phyloP scores from a whole-genome alignment of 2,797 vertebrate genomes.

The Falco biarmicus region DNA sequence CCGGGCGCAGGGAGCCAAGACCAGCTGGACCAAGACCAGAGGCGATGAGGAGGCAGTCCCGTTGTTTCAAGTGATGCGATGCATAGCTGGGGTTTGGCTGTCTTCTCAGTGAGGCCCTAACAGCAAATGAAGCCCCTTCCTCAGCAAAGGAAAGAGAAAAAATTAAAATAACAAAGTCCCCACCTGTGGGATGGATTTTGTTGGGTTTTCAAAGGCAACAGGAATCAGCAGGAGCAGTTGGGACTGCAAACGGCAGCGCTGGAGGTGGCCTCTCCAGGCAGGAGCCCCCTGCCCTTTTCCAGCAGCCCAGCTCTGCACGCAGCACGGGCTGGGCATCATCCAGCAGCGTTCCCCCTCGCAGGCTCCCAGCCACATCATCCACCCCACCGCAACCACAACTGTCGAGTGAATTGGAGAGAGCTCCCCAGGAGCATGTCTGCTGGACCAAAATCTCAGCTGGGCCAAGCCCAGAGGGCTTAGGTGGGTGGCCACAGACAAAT shows the following conservation, averaged over 20 bases:
- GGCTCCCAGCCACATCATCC: not conserved
- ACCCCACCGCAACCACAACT: fast-evolving
- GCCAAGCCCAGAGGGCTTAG: not conserved
- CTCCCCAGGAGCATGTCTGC: fast-evolving
- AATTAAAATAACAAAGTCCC: not conserved
- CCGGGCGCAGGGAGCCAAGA: not conserved
- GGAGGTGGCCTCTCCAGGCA: not conserved
- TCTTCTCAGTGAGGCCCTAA: not conserved
- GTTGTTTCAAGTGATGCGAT: fast-evolving
- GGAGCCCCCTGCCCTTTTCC: not conserved
- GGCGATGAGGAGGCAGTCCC: fast-evolving
- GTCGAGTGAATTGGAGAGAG: fast-evolving
- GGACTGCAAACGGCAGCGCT: not conserved
- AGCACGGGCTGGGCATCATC: fast-evolving
- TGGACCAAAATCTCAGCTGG: not conserved
- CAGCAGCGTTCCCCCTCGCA: not conserved
- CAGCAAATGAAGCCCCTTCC: not conserved
- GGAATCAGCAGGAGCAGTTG: not conserved
- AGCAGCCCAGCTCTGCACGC: not conserved
- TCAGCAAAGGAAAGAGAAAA: not conserved
- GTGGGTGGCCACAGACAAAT: not conserved
- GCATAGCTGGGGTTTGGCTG: not conserved
- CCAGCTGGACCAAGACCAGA: not conserved
- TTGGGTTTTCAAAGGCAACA: not conserved
- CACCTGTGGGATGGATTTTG: not conserved